Evolutionary conservation across 2,888 invertebrate genomes (phyloP).

Genomic region (Lysandra bellargus): DNA sequence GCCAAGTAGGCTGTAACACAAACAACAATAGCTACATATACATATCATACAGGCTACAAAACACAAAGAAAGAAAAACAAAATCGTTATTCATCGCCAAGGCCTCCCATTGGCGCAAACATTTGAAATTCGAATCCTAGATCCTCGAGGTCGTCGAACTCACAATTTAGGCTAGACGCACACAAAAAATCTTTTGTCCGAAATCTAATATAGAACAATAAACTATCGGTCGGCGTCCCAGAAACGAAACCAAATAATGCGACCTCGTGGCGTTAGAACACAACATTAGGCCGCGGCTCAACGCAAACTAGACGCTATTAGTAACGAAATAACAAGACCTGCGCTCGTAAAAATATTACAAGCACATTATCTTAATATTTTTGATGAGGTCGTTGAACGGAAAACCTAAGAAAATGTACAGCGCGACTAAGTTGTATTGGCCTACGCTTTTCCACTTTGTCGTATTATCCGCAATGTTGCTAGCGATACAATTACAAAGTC

Average conservation of each 20-base stretch:
- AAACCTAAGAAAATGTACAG: conserved; percentile 27
- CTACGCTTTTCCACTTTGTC: conserved; percentile 47
- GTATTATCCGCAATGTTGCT: conserved; percentile 42
- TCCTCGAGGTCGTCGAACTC: conserved; percentile 20
- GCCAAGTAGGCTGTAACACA: not conserved
- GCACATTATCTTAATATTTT: conserved; percentile 35
- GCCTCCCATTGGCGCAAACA: conserved; percentile 18
- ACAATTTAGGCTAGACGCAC: conserved; percentile 40
- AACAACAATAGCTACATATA: not conserved
- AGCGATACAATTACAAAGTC: conserved; percentile 6
- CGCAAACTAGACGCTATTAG: conserved; percentile 41
- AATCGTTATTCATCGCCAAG: conserved; percentile 4
- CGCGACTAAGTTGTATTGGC: conserved; percentile 23
- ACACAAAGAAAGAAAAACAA: not conserved
- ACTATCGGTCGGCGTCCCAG: conserved; percentile 49
- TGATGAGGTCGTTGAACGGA: conserved; percentile 51
- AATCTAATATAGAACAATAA: conserved; percentile 45
- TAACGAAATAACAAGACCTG: conserved; percentile 37
- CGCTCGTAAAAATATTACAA: conserved; percentile 33
- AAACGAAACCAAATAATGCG: conserved; percentile 44
- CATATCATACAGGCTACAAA: not conserved
- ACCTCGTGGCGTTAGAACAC: conserved; percentile 40
- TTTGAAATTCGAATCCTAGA: conserved; percentile 16
- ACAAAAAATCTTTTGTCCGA: conserved; percentile 44
- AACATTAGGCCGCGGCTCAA: conserved; percentile 42